phyloP scores from a whole-genome alignment of 2,888 invertebrate genomes.

The Drosophila merina region DNA sequence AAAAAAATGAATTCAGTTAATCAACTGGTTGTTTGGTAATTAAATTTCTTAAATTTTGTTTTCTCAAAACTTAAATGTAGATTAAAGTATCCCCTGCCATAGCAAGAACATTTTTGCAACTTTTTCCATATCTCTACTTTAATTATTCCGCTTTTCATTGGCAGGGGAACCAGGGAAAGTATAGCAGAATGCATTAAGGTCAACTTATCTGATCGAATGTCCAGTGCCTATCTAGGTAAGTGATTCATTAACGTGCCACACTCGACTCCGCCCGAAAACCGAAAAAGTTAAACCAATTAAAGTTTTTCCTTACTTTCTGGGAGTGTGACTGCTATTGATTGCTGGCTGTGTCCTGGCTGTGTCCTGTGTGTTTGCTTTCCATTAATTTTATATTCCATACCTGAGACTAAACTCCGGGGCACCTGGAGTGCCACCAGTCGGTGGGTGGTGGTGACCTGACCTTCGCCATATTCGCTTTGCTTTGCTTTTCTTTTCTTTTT shows the following conservation, averaged over 20 bases:
- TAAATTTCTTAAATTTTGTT: not conserved
- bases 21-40: too few species aligned
- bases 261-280: not conserved
- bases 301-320: slow-evolving; percentile 25
- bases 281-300: slow-evolving; percentile 35
- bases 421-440: not conserved
- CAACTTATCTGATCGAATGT: slow-evolving; percentile 35
- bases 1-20: too few species aligned
- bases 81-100: not conserved
- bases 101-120: slow-evolving; percentile 2
- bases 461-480: slow-evolving; percentile 10
- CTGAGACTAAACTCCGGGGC: slow-evolving; percentile 11
- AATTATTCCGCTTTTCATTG: slow-evolving; percentile 6
- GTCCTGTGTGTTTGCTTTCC: slow-evolving; percentile 20
- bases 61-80: not conserved
- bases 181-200: slow-evolving; percentile 34
- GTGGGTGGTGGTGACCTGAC: not conserved
- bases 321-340: slow-evolving; percentile 28
- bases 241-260: slow-evolving; percentile 27
- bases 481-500: not conserved
- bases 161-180: not conserved
- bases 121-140: slow-evolving; percentile 5
- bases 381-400: slow-evolving; percentile 44
- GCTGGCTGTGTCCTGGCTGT: slow-evolving; percentile 1
- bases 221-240: slow-evolving; percentile 27